Base-by-base conservation (phyloP, 2,888 invertebrate species). In the Euzetes globulus region DNA sequence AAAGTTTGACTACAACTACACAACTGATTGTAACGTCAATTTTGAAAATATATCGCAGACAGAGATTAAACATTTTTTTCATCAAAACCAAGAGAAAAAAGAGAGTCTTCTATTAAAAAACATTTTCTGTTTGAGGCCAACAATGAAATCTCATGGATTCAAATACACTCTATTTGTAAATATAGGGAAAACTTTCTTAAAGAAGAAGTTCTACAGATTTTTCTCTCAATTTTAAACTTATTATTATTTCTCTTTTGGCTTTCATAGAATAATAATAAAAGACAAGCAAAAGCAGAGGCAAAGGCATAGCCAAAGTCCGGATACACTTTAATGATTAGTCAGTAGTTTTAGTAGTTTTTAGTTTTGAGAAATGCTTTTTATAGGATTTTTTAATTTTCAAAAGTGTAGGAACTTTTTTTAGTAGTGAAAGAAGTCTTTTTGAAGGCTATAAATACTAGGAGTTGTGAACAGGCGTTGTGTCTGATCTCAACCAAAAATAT, bases 241-340 rank as follows among this genome's bases (percentile, higher is more conserved):
- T 63, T 63, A 55, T 52, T 52, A 19, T 63, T 63, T 63, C 37
- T 63, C 27, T 68, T 68, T 45, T 45, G 68, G 33, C 45, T 37
- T 68, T 68, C 68, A 45, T 68, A 37, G 45, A 22, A 68, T 68
- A 68, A 68, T 68, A 68, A 68, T 68, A 68, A 68, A 41, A 68
- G 68, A 68, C 22, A 68, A 19, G 33, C 52, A 25, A 29, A 37
- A 63, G 63, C 17, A 11, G 4, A 27, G 63, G 63, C 63, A 63
- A 17, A 27, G 58, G 5, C 50, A n/a, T 15, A 50, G 50, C 15
- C 50, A 50, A 7, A 58, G 68, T 37, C 68, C 68, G 45, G 68
- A 68, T 68, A 45, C 37, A 37, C 68, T n/a, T n/a, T 68, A 68
- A 68, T 68, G 45, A 68, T 68, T 68, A 68, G 68, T 60, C 33